Percentiles rank a stretch among this genome's conserved stretches.
phyloP scores from a whole-genome alignment of 2,113 vertebrate species.

The Trachemys scripta region DNA sequence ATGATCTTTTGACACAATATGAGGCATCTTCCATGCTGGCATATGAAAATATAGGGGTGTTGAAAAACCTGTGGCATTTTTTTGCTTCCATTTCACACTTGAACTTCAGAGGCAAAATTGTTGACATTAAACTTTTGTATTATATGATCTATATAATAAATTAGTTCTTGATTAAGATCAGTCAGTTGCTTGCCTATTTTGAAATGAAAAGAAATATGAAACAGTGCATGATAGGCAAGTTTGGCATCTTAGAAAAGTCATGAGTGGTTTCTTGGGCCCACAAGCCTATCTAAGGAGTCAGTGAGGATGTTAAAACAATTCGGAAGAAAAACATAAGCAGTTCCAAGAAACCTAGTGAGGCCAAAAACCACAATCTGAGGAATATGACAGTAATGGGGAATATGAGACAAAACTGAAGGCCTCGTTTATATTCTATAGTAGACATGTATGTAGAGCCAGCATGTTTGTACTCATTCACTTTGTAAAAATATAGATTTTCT shows the following conservation, averaged over 20 bases:
- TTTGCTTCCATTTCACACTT: not conserved
- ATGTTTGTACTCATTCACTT: not conserved
- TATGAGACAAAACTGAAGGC: not conserved
- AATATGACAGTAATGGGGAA: not conserved
- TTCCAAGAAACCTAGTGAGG: too few relatives aligned
- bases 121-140: not conserved
- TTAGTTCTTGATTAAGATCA: not conserved
- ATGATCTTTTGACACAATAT: not conserved
- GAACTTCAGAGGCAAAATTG: not conserved
- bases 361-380: fast-evolving
- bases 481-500: not conserved
- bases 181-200: not conserved
- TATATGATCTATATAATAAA: not conserved
- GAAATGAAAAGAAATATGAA: not conserved
- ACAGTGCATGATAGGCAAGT: not conserved
- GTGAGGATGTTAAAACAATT: not conserved
- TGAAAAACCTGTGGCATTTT: not conserved
- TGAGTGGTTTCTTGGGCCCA: not conserved
- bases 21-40: not conserved
- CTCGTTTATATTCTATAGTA: not conserved
- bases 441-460: not conserved
- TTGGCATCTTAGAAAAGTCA: not conserved
- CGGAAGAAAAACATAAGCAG: not conserved
- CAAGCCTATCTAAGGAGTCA: not conserved
- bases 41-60: not conserved